Conservation (phyloP, 2,888 invertebrate genomes). For the Pristionchus exspectatus region DNA sequence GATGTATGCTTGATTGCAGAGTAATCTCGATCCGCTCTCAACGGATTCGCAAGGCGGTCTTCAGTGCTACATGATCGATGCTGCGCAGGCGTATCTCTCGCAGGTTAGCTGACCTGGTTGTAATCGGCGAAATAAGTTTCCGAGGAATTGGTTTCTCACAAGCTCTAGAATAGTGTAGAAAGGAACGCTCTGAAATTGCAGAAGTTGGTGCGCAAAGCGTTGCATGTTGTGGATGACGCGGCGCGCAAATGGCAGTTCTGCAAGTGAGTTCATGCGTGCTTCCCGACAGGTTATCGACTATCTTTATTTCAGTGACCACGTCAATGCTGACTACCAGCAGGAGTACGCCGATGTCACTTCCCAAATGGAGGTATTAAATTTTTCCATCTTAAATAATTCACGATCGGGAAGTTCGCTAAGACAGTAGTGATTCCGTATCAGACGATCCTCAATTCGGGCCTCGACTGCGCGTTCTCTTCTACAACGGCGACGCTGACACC, state of each 20-base stretch:
- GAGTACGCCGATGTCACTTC: not conserved
- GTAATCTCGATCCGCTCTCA: conserved; percentile 68
- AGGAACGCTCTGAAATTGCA: conserved; percentile 40
- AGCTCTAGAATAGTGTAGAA: too few relatives aligned
- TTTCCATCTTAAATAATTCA: too few relatives aligned
- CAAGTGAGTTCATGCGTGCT: too few relatives aligned
- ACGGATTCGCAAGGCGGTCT: conserved; percentile 73
- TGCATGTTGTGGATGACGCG: conserved; percentile 73
- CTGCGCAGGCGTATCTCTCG: conserved; percentile 65
- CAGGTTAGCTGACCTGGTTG: too few relatives aligned
- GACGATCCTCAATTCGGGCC: conserved; percentile 49
- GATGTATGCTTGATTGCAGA: not conserved
- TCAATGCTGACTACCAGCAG: not conserved
- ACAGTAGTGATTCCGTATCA: not conserved
- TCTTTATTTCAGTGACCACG: conserved; percentile 2
- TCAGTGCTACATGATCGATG: conserved; percentile 69
- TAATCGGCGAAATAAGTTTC: too few relatives aligned
- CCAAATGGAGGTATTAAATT: not conserved
- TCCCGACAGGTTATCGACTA: too few relatives aligned
- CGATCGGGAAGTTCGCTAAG: too few relatives aligned
- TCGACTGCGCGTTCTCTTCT: conserved; percentile 73
- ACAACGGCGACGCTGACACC: conserved; percentile 81
- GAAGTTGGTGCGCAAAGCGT: conserved; percentile 69
- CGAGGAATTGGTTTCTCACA: too few relatives aligned
- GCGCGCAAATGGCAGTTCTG: conserved; percentile 69